phyloP scores from a whole-genome alignment of 92 coral and sea anemone genomes.

The Hydrozoanthus gracilis region DNA sequence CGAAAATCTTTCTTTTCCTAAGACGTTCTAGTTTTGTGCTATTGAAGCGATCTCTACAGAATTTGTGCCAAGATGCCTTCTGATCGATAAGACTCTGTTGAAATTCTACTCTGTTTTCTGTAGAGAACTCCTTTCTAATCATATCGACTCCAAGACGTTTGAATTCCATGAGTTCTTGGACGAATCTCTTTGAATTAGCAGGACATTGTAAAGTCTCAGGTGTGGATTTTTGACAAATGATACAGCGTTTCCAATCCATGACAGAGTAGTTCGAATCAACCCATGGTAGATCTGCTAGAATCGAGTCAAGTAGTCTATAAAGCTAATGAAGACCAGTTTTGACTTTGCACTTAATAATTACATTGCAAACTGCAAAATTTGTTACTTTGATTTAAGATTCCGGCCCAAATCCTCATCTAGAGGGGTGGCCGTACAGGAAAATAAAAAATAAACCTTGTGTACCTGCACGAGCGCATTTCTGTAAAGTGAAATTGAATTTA shows the following conservation, averaged over 20 bases:
- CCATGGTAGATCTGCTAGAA: constrained; percentile 25
- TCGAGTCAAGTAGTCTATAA: constrained; percentile 14
- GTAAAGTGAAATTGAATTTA: too few relatives aligned
- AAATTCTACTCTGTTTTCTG: constrained; percentile 36
- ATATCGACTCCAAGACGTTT: constrained; percentile 31
- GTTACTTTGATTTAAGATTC: neutral
- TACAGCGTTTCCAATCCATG: constrained; percentile 49
- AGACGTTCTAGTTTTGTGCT: constrained; percentile 52
- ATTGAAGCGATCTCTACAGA: constrained; percentile 54
- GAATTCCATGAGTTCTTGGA: constrained; percentile 31
- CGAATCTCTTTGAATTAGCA: constrained; percentile 27
- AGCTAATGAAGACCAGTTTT: constrained; percentile 17
- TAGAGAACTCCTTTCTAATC: constrained; percentile 18
- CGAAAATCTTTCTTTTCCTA: constrained; percentile 47
- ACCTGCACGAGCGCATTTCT: too few relatives aligned
- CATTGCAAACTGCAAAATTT: constrained; percentile 10
- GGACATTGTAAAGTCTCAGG: constrained; percentile 39
- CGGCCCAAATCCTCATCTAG: too few relatives aligned
- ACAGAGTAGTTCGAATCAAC: constrained; percentile 23
- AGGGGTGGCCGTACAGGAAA: too few relatives aligned
- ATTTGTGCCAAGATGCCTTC: constrained; percentile 47
- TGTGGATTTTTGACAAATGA: constrained; percentile 49
- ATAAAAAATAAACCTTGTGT: too few relatives aligned
- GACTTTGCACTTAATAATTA: constrained; percentile 4
- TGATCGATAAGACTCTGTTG: constrained; percentile 13